Evolutionary conservation across 2,888 invertebrate genomes (phyloP).

Genomic region (Camptogramma bilineatum): DNA sequence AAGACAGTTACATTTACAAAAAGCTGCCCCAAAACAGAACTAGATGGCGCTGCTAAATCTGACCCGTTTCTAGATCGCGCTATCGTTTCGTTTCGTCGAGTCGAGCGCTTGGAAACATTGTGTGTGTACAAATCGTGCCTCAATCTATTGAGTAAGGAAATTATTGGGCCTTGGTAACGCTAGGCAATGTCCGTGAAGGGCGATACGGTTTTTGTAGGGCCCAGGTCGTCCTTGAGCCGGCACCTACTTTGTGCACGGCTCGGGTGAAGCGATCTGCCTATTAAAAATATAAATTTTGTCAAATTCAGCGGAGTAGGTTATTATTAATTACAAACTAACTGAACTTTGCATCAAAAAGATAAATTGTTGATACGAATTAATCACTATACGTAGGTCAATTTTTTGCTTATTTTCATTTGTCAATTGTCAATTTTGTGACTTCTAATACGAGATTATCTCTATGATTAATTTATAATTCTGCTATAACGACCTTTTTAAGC

Average conservation of each 20-base stretch:
- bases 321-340: too few species aligned
- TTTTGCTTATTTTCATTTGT: too few species aligned
- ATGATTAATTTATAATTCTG: too few species aligned
- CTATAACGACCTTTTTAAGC: too few species aligned
- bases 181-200: conserved; percentile 89
- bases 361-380: too few species aligned
- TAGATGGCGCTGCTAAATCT: conserved; percentile 59
- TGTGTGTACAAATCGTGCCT: conserved; percentile 87
- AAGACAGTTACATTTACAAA: background rate
- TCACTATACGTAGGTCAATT: too few species aligned
- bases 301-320: too few species aligned
- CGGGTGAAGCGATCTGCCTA: conserved; percentile 94
- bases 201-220: conserved; percentile 90
- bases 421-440: too few species aligned
- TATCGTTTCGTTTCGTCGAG: conserved; percentile 45
- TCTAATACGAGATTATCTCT: too few species aligned
- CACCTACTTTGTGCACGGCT: conserved; percentile 91
- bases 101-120: background rate
- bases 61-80: conserved; percentile 47
- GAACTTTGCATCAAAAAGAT: too few species aligned
- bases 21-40: conserved; percentile 24
- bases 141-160: conserved; percentile 99
- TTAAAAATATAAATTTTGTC: conserved; percentile 34
- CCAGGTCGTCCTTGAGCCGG: conserved; percentile 93
- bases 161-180: conserved; percentile 97